Evolutionary conservation across 1,140 invertebrate species (phyloP).

Genomic region (Psilanteris sp.): DNA sequence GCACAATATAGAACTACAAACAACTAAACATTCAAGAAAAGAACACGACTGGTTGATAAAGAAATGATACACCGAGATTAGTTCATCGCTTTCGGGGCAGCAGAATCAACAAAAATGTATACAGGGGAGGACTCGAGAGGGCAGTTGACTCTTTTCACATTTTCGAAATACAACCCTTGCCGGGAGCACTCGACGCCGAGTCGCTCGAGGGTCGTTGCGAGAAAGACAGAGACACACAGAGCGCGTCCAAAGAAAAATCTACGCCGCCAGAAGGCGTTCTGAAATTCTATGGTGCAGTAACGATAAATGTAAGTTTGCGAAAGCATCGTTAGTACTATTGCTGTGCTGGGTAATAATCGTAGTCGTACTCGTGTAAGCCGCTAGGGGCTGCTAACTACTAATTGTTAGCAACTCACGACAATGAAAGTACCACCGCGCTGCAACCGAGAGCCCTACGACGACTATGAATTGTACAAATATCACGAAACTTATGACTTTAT

Average conservation of each 20-base stretch:
- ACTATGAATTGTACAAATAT: slow-evolving; percentile 56
- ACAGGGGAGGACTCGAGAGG: slow-evolving; percentile 49
- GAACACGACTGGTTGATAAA: slow-evolving; percentile 27
- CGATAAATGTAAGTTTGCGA: slow-evolving; percentile 74
- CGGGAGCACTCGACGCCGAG: slow-evolving; percentile 31
- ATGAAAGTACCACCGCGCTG: slow-evolving; percentile 60
- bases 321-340: slow-evolving; percentile 73
- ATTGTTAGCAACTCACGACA: slow-evolving; percentile 72
- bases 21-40: neutral
- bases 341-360: slow-evolving; percentile 69
- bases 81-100: slow-evolving; percentile 38
- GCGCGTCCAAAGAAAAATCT: slow-evolving; percentile 54
- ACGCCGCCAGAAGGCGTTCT: slow-evolving; percentile 54
- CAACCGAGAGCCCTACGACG: slow-evolving; percentile 12
- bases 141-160: slow-evolving; percentile 56
- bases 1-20: too few species aligned
- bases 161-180: slow-evolving; percentile 54
- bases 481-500: slow-evolving; percentile 60
- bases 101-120: slow-evolving; percentile 45
- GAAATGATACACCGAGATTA: slow-evolving; percentile 46
- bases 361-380: slow-evolving; percentile 61
- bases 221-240: neutral
- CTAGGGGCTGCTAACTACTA: slow-evolving; percentile 70
- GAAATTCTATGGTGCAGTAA: slow-evolving; percentile 71
- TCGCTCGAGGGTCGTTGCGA: slow-evolving; percentile 48